Evolutionary conservation across 53 echinoderm and acorn worm species (phyloP).

Genomic region (Hippasteria phrygiana): DNA sequence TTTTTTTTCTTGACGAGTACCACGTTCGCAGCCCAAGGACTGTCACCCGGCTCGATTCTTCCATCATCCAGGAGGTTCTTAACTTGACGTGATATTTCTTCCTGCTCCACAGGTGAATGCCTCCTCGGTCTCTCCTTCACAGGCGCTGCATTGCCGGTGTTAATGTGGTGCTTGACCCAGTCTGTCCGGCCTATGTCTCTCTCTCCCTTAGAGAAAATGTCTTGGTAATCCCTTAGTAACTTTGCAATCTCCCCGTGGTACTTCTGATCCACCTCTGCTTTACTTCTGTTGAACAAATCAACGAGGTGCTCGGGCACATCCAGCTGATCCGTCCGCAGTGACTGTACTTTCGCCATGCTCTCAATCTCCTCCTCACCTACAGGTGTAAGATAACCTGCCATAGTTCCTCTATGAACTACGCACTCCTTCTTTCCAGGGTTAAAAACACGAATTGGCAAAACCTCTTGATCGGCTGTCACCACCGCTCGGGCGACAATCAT

Average conservation of each 20-base stretch:
- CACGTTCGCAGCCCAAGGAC: slow-evolving; percentile 71
- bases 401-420: slow-evolving; percentile 39
- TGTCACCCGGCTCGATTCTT: slow-evolving; percentile 57
- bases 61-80: slow-evolving; percentile 29
- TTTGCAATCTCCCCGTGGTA: slow-evolving; percentile 56
- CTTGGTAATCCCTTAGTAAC: slow-evolving; percentile 37
- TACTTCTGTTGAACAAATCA: slow-evolving; percentile 42
- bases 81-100: slow-evolving; percentile 64
- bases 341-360: not conserved
- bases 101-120: slow-evolving; percentile 48
- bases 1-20: slow-evolving; percentile 22
- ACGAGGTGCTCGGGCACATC: slow-evolving; percentile 33
- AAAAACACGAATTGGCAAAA: slow-evolving; percentile 51
- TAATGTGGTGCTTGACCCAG: slow-evolving; percentile 63
- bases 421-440: slow-evolving; percentile 59
- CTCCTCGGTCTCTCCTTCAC: slow-evolving; percentile 55
- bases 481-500: slow-evolving; percentile 59
- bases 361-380: slow-evolving; percentile 40
- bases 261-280: slow-evolving; percentile 27
- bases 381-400: slow-evolving; percentile 58
- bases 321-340: not conserved
- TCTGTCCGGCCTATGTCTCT: slow-evolving; percentile 63
- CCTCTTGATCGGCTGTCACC: not conserved
- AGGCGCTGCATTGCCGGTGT: slow-evolving; percentile 58
- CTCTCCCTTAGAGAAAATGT: slow-evolving; percentile 63